phyloP scores from a whole-genome alignment of 2,888 invertebrate species.

The Orthosia incerta region DNA sequence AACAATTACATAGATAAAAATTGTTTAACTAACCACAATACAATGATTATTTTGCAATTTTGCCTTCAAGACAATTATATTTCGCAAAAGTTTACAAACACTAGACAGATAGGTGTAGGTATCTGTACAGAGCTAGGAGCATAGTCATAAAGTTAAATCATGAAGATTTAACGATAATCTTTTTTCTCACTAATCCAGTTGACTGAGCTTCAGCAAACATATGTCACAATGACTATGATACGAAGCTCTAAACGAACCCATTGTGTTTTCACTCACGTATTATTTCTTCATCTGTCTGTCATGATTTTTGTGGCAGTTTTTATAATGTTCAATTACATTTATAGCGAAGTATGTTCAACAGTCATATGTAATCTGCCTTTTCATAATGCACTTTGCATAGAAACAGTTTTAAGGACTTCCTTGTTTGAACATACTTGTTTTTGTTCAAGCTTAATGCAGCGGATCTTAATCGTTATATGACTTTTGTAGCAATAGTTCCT shows the following conservation, averaged over 20 bases:
- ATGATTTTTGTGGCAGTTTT: constrained; percentile 62
- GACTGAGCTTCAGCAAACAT: constrained; percentile 71
- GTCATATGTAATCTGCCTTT: constrained; percentile 13
- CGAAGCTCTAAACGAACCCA: constrained; percentile 76
- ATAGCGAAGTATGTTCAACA: constrained; percentile 24
- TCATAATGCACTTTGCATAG: constrained; percentile 9
- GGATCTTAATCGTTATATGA: constrained; percentile 10
- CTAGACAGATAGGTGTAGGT: constrained; percentile 16
- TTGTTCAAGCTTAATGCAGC: constrained; percentile 7
- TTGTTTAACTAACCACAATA: neutral
- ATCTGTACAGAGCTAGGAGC: neutral
- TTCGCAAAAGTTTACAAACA: constrained; percentile 33
- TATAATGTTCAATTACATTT: constrained; percentile 54
- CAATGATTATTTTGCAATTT: constrained; percentile 24
- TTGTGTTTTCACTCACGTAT: constrained; percentile 83
- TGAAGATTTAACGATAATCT: constrained; percentile 56
- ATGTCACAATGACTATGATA: constrained; percentile 74
- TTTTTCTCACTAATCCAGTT: constrained; percentile 60
- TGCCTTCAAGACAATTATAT: constrained; percentile 20
- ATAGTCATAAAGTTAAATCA: constrained; percentile 36
- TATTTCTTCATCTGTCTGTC: constrained; percentile 75
- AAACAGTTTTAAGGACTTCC: constrained; percentile 22
- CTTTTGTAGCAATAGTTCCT: no score
- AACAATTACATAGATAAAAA: neutral
- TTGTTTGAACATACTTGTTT: constrained; percentile 7